Percentiles rank a stretch among this genome's conserved stretches.
Evolutionary conservation across 2,797 vertebrate species (phyloP).

Genomic region (Danio kyathit): DNA sequence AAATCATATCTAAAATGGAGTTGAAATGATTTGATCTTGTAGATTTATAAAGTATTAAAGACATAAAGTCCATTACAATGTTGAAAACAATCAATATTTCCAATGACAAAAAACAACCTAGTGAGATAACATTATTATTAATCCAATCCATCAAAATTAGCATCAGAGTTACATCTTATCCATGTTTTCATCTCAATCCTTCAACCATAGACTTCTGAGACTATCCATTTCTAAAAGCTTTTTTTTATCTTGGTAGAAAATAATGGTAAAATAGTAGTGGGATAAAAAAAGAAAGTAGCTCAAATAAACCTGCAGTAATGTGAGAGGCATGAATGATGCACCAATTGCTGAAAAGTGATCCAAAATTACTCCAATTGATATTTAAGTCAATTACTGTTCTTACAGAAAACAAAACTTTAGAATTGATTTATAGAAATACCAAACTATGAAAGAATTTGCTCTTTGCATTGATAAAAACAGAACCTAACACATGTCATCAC

Average conservation of each 20-base stretch:
- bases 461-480: background rate
- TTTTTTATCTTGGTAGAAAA: no score
- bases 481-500: background rate
- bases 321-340: background rate
- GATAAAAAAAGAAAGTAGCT: background rate
- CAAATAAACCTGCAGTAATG: background rate
- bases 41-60: no score
- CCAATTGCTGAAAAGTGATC: background rate
- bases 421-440: background rate
- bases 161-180: background rate
- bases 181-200: background rate
- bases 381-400: background rate
- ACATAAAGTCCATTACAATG: background rate
- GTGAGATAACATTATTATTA: no score
- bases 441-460: background rate
- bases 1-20: no score
- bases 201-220: background rate
- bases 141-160: background rate
- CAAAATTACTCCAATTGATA: background rate
- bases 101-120: no score
- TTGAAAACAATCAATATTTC: background rate
- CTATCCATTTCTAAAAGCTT: no score
- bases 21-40: no score
- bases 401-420: background rate
- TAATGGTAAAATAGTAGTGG: background rate